phyloP scores from a whole-genome alignment of 1,140 invertebrate genomes.

The Drosophila elegans region DNA sequence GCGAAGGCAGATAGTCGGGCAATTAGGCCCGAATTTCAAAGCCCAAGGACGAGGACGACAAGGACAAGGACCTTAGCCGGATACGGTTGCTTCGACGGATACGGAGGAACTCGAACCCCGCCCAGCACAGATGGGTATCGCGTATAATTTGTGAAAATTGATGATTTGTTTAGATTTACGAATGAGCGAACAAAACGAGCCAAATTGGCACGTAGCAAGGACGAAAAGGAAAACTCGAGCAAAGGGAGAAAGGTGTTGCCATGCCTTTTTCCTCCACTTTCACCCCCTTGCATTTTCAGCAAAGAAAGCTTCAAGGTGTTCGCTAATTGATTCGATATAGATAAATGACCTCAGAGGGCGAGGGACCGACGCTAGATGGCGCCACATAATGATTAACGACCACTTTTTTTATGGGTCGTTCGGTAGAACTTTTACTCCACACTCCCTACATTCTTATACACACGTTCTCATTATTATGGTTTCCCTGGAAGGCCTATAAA shows the following conservation, averaged over 20 bases:
- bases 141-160: constrained; percentile 83
- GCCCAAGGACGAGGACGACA: constrained; percentile 30
- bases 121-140: constrained; percentile 29
- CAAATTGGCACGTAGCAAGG: constrained; percentile 77
- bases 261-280: background rate
- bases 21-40: constrained; percentile 61
- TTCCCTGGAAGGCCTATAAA: background rate
- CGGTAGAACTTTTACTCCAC: background rate
- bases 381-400: constrained; percentile 75
- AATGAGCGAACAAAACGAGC: constrained; percentile 79
- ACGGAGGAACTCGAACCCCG: background rate
- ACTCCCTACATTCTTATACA: constrained; percentile 15
- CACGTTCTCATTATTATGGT: constrained; percentile 31
- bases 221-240: constrained; percentile 42
- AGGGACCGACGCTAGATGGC: constrained; percentile 33
- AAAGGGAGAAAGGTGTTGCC: constrained; percentile 43
- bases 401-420: constrained; percentile 3
- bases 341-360: constrained; percentile 71
- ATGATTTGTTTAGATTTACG: constrained; percentile 84
- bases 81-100: constrained; percentile 13
- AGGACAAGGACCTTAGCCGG: constrained; percentile 17
- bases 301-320: constrained; percentile 60
- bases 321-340: constrained; percentile 80
- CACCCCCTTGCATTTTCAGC: background rate
- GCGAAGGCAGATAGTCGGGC: constrained; percentile 56